Conservation (phyloP, 2,797 vertebrate species). For the Apogon talboti region DNA sequence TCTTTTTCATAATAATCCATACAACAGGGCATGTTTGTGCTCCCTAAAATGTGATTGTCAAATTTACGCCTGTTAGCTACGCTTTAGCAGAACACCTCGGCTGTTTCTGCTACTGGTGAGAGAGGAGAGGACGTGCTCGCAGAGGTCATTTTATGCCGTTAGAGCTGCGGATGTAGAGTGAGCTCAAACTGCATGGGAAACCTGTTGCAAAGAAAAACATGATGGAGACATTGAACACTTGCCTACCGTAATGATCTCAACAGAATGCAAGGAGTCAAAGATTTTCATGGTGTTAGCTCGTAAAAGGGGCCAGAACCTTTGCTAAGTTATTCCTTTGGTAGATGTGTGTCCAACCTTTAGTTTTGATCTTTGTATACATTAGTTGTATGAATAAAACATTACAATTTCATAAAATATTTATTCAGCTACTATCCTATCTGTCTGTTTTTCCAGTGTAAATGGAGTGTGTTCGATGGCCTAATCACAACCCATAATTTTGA, state of each 20-base stretch:
- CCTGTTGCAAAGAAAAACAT: slow-evolving; percentile 10
- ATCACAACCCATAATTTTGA: slow-evolving; percentile 66
- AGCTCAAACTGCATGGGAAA: slow-evolving; percentile 6
- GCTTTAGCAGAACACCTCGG: not conserved
- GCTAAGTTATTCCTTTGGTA: slow-evolving; percentile 8
- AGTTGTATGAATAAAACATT: slow-evolving; percentile 46
- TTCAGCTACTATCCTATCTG: slow-evolving; percentile 26
- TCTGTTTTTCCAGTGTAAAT: slow-evolving; percentile 51
- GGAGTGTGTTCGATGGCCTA: slow-evolving; percentile 51
- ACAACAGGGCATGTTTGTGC: not conserved
- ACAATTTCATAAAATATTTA: slow-evolving; percentile 38
- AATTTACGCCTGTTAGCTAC: slow-evolving; percentile 7
- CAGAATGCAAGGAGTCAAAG: slow-evolving; percentile 19
- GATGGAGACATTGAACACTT: slow-evolving; percentile 2
- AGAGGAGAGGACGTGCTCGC: not conserved
- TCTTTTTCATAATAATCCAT: slow-evolving; percentile 14
- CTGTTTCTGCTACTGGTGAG: not conserved
- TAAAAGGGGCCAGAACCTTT: not conserved
- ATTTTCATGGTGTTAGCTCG: not conserved
- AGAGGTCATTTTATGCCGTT: slow-evolving; percentile 11
- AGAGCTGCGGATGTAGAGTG: slow-evolving; percentile 10
- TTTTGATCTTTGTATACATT: slow-evolving; percentile 30
- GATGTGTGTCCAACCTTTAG: not conserved
- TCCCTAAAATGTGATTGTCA: slow-evolving; percentile 23
- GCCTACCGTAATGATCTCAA: slow-evolving; percentile 29